These are phyloP conservation scores for Zaprionus gabonicus DNA, from an alignment of 1,140 invertebrate species.

Conservation along the genomic window DNA sequence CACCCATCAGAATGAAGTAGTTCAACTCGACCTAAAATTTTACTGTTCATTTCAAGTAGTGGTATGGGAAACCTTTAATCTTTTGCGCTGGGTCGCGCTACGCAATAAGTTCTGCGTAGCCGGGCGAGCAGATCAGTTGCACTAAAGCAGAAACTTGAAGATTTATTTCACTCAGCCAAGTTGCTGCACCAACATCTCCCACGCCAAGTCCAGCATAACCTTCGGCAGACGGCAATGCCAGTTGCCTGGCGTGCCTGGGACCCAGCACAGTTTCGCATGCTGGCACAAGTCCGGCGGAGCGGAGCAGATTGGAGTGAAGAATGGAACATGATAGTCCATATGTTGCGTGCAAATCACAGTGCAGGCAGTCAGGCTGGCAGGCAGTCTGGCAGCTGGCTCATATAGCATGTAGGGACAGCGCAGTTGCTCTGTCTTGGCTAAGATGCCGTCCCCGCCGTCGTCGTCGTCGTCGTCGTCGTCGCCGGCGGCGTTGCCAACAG, in stretches of 20 bases:
- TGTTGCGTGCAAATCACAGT: constrained; percentile 81
- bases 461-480: background rate
- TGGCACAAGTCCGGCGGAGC: constrained; percentile 17
- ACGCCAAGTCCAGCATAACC: constrained; percentile 1
- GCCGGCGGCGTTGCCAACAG: constrained; percentile 66
- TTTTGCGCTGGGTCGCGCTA: constrained; percentile 42
- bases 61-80: constrained; percentile 36
- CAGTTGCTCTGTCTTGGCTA: constrained; percentile 35
- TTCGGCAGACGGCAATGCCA: background rate
- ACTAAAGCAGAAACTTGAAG: constrained; percentile 79
- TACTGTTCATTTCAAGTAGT: background rate
- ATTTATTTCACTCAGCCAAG: constrained; percentile 72
- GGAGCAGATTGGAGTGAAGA: background rate
- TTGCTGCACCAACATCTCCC: constrained; percentile 32
- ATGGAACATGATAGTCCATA: constrained; percentile 58
- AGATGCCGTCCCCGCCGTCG: constrained; percentile 12
- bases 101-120: constrained; percentile 52
- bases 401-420: constrained; percentile 54
- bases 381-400: constrained; percentile 36
- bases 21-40: too few species aligned
- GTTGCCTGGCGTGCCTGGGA: constrained; percentile 24
- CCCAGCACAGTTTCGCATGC: constrained; percentile 30
- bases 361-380: constrained; percentile 29
- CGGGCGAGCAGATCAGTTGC: constrained; percentile 17
- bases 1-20: too few species aligned